phyloP scores from a whole-genome alignment of 2,888 invertebrate species.

The Pinctada fucata region DNA sequence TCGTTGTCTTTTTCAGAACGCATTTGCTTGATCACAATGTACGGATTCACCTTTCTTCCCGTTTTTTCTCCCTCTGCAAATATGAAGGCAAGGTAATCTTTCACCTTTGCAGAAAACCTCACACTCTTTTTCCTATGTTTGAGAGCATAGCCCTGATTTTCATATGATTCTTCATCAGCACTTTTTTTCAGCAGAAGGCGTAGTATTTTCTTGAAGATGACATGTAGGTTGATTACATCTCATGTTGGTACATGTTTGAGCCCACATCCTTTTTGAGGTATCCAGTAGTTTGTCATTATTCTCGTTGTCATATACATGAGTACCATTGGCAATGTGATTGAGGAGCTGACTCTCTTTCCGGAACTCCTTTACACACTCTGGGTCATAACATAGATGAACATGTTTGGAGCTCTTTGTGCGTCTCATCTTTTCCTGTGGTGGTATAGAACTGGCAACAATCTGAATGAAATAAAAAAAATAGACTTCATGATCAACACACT shows the following conservation, averaged over 20 bases:
- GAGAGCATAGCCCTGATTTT: background rate
- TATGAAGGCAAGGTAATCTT: background rate
- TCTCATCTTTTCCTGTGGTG: constrained; percentile 4
- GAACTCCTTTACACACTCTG: constrained; percentile 1
- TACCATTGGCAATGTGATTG: constrained; percentile 3
- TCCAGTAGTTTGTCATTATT: background rate
- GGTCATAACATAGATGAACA: background rate
- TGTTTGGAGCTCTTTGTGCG: background rate
- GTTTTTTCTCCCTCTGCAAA: constrained; percentile 1
- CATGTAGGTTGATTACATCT: background rate
- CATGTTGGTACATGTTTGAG: background rate
- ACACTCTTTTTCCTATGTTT: background rate
- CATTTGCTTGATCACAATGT: constrained; percentile 3
- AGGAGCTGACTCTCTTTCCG: background rate
- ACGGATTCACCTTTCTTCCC: background rate
- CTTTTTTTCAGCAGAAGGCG: background rate
- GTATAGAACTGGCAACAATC: constrained; percentile 1
- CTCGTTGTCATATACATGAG: constrained; percentile 1
- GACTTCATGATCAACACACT: too few species aligned
- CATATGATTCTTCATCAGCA: background rate
- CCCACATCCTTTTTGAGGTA: background rate
- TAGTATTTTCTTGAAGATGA: background rate
- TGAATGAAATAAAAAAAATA: too few species aligned
- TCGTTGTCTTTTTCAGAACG: background rate
- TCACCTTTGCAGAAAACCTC: background rate